phyloP scores from a whole-genome alignment of 2,888 invertebrate genomes.

The Drosophila rubida region DNA sequence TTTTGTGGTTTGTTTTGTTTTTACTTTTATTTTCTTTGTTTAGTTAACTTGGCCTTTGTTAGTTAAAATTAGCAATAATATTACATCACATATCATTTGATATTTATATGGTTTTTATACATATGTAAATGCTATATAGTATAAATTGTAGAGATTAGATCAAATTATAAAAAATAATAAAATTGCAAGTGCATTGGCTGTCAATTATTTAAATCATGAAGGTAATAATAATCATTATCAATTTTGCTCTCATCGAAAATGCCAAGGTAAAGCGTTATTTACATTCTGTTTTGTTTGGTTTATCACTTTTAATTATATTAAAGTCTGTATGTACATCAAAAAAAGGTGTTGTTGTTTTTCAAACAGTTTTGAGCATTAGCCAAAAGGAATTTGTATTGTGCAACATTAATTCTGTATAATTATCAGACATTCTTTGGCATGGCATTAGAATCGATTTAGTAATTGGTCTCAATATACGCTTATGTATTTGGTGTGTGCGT shows the following conservation, averaged over 20 bases:
- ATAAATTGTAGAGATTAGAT: constrained; percentile 56
- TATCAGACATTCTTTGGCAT: constrained; percentile 56
- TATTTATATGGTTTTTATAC: constrained; percentile 63
- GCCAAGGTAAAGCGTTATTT: constrained; percentile 75
- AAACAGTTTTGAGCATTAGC: constrained; percentile 30
- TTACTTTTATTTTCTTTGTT: constrained; percentile 64
- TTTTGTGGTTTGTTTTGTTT: constrained; percentile 50
- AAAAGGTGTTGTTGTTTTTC: constrained; percentile 11
- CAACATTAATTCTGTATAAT: constrained; percentile 42
- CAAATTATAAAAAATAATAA: constrained; percentile 54
- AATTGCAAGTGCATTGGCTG: constrained; percentile 78
- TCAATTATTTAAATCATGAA: constrained; percentile 34
- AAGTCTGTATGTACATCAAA: constrained; percentile 15
- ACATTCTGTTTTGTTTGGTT: constrained; percentile 47
- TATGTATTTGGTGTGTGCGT: constrained; percentile 17
- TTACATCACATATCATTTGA: constrained; percentile 75
- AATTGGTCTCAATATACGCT: constrained; percentile 17
- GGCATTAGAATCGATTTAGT: constrained; percentile 68
- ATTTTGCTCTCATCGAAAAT: constrained; percentile 35
- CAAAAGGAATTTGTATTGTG: constrained; percentile 50
- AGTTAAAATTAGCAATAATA: constrained; percentile 84
- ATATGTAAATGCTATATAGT: constrained; percentile 71
- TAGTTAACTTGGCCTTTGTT: constrained; percentile 86
- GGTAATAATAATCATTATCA: constrained; percentile 10
- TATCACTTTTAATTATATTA: constrained; percentile 14